Base-by-base conservation (phyloP, 2,797 vertebrate genomes). In the Hippoglossus hippoglossus region DNA sequence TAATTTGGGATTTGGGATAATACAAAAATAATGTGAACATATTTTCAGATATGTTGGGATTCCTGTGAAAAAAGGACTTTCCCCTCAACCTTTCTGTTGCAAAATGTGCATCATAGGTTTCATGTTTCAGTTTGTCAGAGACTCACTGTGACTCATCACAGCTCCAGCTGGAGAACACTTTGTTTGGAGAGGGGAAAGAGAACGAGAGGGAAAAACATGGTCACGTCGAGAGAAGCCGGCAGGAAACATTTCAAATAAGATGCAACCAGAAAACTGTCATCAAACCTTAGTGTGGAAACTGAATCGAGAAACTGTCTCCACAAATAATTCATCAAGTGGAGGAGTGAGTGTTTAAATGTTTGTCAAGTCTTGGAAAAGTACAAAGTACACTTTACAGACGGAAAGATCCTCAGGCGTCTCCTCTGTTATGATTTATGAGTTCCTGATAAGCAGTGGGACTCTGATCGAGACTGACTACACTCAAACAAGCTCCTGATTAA, bases 391-490 rank as follows among this genome's bases (percentile, higher is more conserved):
- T 50, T 65, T 28, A 51, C 54, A 68, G 15, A 49, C 31, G 47
- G 31, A 4, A 21, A 56, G 13, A 3, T 68, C 44, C 5, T 41
- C 58, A 80, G 86, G 82, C 8, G 79, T 51, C 79, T 53, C 65
- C 25, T 69, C 63, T 24, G 1, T 59, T 53, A 22, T 31, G 28
- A 64, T 75, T 75, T 61, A 83, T 67, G 59, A 77, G 54, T 55
- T 49, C 6, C 55, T 70, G 84, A 84, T 86, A 92, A 89, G 73
- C n/a, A 67, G 11, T 6, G 19, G 55, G 61, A 84, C 82, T 80
- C 73, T 79, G 70, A 53, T 54, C 57, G 57, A 28, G 11, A 55
- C 16, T 12, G 19, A 47, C 6, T 1, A 28, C 26, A 22, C 41
- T 60, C 6, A n/a, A 51, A 59, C 11, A 36, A 26, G 25, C n/a